Conservation (phyloP, 2,888 invertebrate genomes). For the Hirtodrosophila confusa region DNA sequence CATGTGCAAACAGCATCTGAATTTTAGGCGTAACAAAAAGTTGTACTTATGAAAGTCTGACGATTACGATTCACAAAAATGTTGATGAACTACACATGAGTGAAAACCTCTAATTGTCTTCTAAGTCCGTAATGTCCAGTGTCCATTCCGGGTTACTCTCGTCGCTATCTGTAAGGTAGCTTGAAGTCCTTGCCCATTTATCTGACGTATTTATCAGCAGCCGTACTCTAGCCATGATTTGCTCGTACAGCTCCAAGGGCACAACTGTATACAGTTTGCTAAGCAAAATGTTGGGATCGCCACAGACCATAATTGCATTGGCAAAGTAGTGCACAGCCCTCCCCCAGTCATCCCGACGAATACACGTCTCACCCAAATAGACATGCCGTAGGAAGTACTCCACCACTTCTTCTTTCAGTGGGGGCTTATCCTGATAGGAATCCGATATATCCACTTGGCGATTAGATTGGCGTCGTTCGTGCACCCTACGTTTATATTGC, state of each 20-base stretch:
- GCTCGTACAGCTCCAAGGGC: slow-evolving; percentile 17
- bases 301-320: slow-evolving; percentile 28
- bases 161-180: neutral
- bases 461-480: slow-evolving; percentile 8
- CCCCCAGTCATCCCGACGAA: slow-evolving; percentile 6
- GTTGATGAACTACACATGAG: too few species aligned
- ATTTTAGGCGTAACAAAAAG: too few species aligned
- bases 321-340: slow-evolving; percentile 16
- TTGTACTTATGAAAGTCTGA: too few species aligned
- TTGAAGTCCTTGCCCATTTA: slow-evolving; percentile 1
- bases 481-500: slow-evolving; percentile 13
- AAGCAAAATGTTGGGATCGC: slow-evolving; percentile 19
- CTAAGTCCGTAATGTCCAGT: neutral
- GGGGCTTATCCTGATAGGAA: neutral
- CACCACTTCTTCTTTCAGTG: slow-evolving; percentile 14
- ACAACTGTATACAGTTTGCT: slow-evolving; percentile 7
- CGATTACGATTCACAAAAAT: too few species aligned
- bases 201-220: slow-evolving; percentile 6
- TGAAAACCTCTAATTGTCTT: too few species aligned
- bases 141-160: neutral
- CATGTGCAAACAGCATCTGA: too few species aligned
- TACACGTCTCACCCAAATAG: slow-evolving; percentile 24
- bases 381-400: slow-evolving; percentile 33
- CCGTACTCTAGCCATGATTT: slow-evolving; percentile 11
- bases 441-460: neutral